Percentiles rank a stretch among this genome's conserved stretches.
Evolutionary conservation across 1,140 invertebrate genomes (phyloP).

Genomic region (Brachionus manjavacas): DNA sequence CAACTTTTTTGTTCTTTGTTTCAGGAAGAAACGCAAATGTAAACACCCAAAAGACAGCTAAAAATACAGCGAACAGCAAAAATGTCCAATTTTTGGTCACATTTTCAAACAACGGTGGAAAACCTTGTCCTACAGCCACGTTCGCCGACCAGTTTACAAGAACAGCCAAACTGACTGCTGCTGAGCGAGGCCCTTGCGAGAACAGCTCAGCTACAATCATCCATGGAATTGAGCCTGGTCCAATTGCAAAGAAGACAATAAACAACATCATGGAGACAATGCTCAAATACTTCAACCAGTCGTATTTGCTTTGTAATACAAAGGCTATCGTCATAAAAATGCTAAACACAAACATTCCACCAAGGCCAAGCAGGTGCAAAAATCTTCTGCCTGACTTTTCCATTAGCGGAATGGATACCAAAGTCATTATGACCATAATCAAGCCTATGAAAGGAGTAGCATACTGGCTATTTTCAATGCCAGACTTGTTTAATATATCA

Average conservation of each 20-base stretch:
- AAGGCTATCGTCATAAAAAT: conserved; percentile 36
- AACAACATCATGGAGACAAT: conserved; percentile 46
- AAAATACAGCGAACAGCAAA: conserved; percentile 89
- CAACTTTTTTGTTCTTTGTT: conserved; percentile 96
- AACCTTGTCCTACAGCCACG: conserved; percentile 45
- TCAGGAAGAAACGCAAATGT: conserved; percentile 96
- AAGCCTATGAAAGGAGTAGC: conserved; percentile 74
- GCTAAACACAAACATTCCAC: conserved; percentile 42
- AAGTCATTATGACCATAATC: conserved; percentile 62
- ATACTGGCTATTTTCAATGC: conserved; percentile 62
- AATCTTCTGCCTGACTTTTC: conserved; percentile 47
- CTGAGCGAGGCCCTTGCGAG: conserved; percentile 44
- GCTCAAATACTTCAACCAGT: conserved; percentile 42
- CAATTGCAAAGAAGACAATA: conserved; percentile 55
- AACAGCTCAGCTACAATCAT: conserved; percentile 47
- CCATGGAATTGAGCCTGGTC: conserved; percentile 47
- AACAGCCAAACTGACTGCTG: conserved; percentile 45
- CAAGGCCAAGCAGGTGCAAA: conserved; percentile 38
- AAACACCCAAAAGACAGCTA: conserved; percentile 93
- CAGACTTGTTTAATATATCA: conserved; percentile 69
- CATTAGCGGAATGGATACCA: conserved; percentile 61
- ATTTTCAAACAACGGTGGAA: conserved; percentile 52
- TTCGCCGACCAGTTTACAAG: conserved; percentile 46
- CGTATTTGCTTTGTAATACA: not conserved
- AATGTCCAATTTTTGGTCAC: conserved; percentile 88